Base-by-base conservation (phyloP, 2,797 vertebrate genomes). In the Synanceia verrucosa region DNA sequence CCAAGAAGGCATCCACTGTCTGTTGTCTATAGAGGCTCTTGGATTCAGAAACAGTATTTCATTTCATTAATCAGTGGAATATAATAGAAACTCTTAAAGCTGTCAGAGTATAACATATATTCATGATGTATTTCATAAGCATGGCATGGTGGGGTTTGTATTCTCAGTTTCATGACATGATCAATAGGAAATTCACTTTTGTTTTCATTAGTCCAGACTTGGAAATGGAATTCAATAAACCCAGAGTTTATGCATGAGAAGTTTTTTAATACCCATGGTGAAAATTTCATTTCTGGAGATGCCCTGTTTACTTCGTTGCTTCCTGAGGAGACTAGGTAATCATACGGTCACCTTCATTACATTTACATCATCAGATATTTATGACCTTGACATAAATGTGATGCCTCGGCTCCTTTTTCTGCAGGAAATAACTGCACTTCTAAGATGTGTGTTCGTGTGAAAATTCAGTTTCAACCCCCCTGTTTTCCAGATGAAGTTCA, bases 401-500 rank as follows among this genome's bases (percentile, higher is more conserved):
- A 29, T 8, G 26, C 6, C 24, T 33, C 16, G 39, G 11, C 58
- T 44, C 46, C 36, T 53, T 9, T 7, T 44, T 48, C 47, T 70
- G 44, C 46, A 29, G 4, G 12, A 43, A 67, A 48, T 39, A 4
- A 52, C 23, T 34, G 16, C 10, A 24, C 18, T 13, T 9, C 19
- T 39, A 28, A 3, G 3, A 37, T 46, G 3, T 43, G 43, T 50
- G 9, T 65, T 21, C 43, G 28, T n/a, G 11, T 59, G 18, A 61
- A 60, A 68, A 53, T n/a, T 36, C 19, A 14, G 9, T 5, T 26
- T 57, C 19, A 43, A 56, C 21, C 26, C 12, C 10, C 64, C 43
- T 83, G 23, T 84, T 57, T 78, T 83, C 50, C 91, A 96, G 96
- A 95, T 44, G 95, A 96, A 70, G 76, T 93, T 69, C 95, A 96